phyloP scores from a whole-genome alignment of 1,140 invertebrate species.

The Drosophila nannoptera region DNA sequence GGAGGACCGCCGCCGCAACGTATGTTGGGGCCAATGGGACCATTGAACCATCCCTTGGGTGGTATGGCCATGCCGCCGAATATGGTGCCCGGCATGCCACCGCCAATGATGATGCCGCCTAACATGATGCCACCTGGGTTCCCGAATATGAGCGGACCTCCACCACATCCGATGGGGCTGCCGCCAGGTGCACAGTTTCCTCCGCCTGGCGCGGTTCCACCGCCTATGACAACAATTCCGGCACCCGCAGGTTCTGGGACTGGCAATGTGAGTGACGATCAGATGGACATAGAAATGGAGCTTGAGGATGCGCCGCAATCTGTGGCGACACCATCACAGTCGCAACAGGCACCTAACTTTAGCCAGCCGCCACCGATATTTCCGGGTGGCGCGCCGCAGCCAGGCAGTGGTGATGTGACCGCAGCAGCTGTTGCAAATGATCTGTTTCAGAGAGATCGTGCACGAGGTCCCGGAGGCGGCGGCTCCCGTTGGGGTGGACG shows the following conservation, averaged over 20 bases:
- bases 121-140: slow-evolving; percentile 81
- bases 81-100: slow-evolving; percentile 80
- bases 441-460: slow-evolving; percentile 56
- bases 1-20: slow-evolving; percentile 83
- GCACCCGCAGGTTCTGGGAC: slow-evolving; percentile 21
- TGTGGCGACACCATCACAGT: slow-evolving; percentile 17
- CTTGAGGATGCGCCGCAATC: slow-evolving; percentile 79
- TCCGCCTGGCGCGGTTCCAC: slow-evolving; percentile 65
- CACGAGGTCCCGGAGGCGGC: slow-evolving; percentile 35
- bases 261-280: slow-evolving; percentile 81
- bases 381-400: slow-evolving; percentile 8
- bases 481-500: slow-evolving; percentile 68
- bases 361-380: slow-evolving; percentile 69
- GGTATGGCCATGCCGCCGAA: slow-evolving; percentile 80
- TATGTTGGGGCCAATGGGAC: slow-evolving; percentile 81
- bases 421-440: slow-evolving; percentile 50
- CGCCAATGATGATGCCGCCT: slow-evolving; percentile 80
- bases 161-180: slow-evolving; percentile 65
- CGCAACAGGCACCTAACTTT: slow-evolving; percentile 55
- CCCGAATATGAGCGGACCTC: slow-evolving; percentile 79
- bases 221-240: slow-evolving; percentile 47
- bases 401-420: slow-evolving; percentile 42
- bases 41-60: slow-evolving; percentile 79
- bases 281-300: slow-evolving; percentile 84
- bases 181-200: slow-evolving; percentile 79